Evolutionary conservation across 1,140 invertebrate species (phyloP), one percentile per base, ranked within the genome.

Genomic region (Anoplolepis gracilipes): DNA sequence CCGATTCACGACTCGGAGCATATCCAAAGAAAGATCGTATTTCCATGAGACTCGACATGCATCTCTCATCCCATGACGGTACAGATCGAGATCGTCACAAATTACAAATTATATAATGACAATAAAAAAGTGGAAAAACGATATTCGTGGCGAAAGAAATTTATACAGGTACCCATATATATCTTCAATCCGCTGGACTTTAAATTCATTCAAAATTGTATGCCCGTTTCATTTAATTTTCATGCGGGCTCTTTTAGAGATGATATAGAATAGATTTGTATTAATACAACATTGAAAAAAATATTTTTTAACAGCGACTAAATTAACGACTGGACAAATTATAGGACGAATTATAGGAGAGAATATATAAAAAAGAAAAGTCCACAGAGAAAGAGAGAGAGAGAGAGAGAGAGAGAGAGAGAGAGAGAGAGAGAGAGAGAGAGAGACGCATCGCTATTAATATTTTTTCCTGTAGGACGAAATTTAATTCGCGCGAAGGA

Each of bases 21-120:
- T 87, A 85, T 90, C 89, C 77, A 85, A 49, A 72, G 81, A 72
- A 89, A 91, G 90, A 92, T 92, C 91, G 87, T 84, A 69, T 92
- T 91, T 92, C 92, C 91, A 91, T 92, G 91, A 88, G 92, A 92
- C 42, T 87, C 84, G 33, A 76, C 69, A 75, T 65, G 30, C 36
- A n/a, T 46, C 69, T 85, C 77, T 85, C 69, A 76, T 93, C 92
- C 88, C 92, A 92, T 90, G 88, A 87, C 87, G 79, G 49, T 11
- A 46, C 62, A 7, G 30, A 65, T 16, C 61, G 16, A 64, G 70
- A 73, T 72, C 64, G 55, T n/a, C 42, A 5, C 39, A 16, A 79
- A 22, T 33, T 25, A 46, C 30, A 39, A 89, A 85, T 79, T 73
- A 53, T 30, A 13, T 46, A 59, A 49, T 46, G 10, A 42, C 19